These are phyloP conservation scores for Copsychus sechellarum DNA, from an alignment of 2,113 vertebrate genomes.

Conservation along the genomic window DNA sequence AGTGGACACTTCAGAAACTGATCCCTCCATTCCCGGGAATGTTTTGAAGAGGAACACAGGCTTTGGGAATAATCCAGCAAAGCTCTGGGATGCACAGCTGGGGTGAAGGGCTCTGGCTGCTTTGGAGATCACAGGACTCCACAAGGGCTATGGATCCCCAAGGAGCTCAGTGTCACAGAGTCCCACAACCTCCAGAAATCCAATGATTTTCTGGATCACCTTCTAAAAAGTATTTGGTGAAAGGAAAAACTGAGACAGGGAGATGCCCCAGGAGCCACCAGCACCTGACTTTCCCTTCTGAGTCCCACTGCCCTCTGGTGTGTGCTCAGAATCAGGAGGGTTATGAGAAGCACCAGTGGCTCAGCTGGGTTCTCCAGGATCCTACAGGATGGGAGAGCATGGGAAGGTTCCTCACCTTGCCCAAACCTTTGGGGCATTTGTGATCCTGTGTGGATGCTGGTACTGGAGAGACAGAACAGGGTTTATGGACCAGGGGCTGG, in stretches of 20 bases:
- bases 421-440: fast-evolving
- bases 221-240: neutral
- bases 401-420: neutral
- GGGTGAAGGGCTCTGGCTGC: neutral
- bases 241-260: neutral
- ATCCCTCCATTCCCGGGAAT: neutral
- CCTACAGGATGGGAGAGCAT: neutral
- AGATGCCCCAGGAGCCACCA: neutral
- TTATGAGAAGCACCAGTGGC: neutral
- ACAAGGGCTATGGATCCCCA: neutral
- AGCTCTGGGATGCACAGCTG: neutral
- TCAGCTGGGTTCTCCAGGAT: neutral
- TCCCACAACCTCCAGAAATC: neutral
- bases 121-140: neutral
- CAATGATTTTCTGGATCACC: neutral
- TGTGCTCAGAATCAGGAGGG: neutral
- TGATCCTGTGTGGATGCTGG: fast-evolving
- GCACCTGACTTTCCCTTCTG: neutral
- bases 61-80: neutral
- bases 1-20: neutral
- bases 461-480: neutral
- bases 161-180: neutral
- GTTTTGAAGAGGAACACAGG: neutral
- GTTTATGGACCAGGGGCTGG: neutral
- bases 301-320: neutral